Percentiles rank a stretch among this genome's conserved stretches.
Evolutionary conservation across 2,797 vertebrate species (phyloP).

Genomic region (Crocodylus rhombifer): DNA sequence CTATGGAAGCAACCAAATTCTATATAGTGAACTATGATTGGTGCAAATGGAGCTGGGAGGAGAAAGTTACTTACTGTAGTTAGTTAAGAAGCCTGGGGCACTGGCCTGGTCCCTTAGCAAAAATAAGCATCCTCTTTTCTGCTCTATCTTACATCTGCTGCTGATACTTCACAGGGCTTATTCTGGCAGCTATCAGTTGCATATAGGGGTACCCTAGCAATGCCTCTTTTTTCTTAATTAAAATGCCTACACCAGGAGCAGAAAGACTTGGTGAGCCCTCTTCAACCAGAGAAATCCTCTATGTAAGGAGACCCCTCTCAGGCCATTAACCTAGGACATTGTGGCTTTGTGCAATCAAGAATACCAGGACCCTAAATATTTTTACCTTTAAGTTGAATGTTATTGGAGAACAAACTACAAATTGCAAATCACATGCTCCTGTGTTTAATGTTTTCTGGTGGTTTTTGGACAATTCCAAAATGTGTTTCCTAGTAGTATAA

Average conservation of each 20-base stretch:
- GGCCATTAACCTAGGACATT: neutral
- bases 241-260: neutral
- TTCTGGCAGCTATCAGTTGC: neutral
- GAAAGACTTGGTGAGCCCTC: neutral
- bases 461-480: neutral
- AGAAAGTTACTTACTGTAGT: neutral
- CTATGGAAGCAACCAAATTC: neutral
- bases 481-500: neutral
- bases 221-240: neutral
- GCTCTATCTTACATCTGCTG: neutral
- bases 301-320: neutral
- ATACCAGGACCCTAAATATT: neutral
- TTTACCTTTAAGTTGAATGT: neutral
- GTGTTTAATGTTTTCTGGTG: neutral
- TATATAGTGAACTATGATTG: neutral
- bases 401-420: too few species aligned
- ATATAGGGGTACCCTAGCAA: neutral
- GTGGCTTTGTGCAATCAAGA: neutral
- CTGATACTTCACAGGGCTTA: neutral
- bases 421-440: neutral
- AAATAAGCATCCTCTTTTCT: neutral
- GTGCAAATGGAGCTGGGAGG: accelerated
- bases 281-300: neutral
- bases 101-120: neutral
- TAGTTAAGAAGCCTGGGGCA: neutral